Evolutionary conservation across 1,140 invertebrate species (phyloP), one percentile per base, ranked within the genome.

Genomic region (Augochlora pura): DNA sequence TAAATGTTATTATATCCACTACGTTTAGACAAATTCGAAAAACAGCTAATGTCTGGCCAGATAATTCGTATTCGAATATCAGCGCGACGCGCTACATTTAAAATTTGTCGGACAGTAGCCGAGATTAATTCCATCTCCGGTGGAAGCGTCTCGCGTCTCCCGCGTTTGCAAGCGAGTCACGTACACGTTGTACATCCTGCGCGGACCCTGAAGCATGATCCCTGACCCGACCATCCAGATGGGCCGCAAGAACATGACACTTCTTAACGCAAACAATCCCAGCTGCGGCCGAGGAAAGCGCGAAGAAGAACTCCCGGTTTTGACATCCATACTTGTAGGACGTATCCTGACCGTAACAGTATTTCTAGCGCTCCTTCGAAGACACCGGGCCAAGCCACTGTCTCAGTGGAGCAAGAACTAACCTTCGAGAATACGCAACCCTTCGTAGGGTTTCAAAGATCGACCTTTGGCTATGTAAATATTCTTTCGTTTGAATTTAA

Each of bases 211-310:
- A 69, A 60, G 62, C 57, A 74, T 83, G 82, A 77, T 81, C 69
- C 32, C 79, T 65, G 64, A 77, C 68, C 81, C 59, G 49, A 67
- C 82, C 82, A 59, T 52, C 71, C 83, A 77, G 83, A 80, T 81
- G 83, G 82, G 84, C 79, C 63, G 60, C 62, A 59, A 62, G 65
- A 84, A 80, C 83, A 77, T 64, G 77, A 85, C 82, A 81, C 83
- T 85, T 81, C 81, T 78, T 70, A 84, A 77, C 69, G 67, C 82
- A 81, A 73, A 84, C 77, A 85, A 66, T 80, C 80, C 52, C 83
- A 84, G 72, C 83, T 80, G 83, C 70, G 81, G 72, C 63, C 59
- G 39, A 52, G 65, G 63, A 65, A 74, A 68, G 78, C 54, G 77
- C 42, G 71, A 80, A 74, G 63, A 25, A 39, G 68, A 74, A 78